These are phyloP conservation scores for Chrysolina americana DNA, from an alignment of 2,888 invertebrate species.

Conservation along the genomic window DNA sequence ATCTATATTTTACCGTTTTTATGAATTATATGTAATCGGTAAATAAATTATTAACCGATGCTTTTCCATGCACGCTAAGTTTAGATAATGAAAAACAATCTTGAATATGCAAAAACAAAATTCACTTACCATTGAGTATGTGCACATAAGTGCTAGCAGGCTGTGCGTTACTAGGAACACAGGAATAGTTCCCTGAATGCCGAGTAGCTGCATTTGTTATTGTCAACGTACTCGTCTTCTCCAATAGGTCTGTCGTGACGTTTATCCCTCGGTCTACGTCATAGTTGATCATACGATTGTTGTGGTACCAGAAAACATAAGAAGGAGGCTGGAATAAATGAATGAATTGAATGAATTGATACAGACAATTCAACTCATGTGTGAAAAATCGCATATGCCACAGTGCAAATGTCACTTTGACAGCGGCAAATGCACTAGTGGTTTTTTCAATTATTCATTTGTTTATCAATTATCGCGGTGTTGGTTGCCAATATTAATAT, in stretches of 20 bases:
- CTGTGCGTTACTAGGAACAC: conserved; percentile 90
- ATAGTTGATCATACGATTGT: conserved; percentile 93
- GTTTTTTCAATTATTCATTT: too few relatives aligned
- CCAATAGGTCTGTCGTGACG: conserved; percentile 84
- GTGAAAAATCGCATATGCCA: too few relatives aligned
- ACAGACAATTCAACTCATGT: too few relatives aligned
- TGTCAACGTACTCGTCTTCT: conserved; percentile 79
- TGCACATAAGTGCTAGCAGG: conserved; percentile 91
- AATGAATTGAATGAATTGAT: not conserved
- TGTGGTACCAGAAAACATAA: conserved; percentile 84
- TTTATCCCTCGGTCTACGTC: conserved; percentile 89
- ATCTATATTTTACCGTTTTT: too few relatives aligned
- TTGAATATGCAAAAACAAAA: not conserved
- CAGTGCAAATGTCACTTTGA: too few relatives aligned
- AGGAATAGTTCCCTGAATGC: conserved; percentile 91
- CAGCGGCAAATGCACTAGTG: too few relatives aligned
- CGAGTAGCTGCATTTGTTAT: conserved; percentile 75
- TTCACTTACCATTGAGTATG: conserved; percentile 85
- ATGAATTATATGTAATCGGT: too few relatives aligned
- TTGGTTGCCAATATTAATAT: too few relatives aligned
- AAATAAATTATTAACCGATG: too few relatives aligned
- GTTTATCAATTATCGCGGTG: too few relatives aligned
- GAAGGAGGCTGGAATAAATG: conserved; percentile 41
- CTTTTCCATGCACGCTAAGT: too few relatives aligned
- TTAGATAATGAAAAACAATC: too few relatives aligned